A percentile compares a stretch with the other conserved stretches of the same genome.
Conservation (phyloP, 2,888 invertebrate species). For the Athalia cordata region DNA sequence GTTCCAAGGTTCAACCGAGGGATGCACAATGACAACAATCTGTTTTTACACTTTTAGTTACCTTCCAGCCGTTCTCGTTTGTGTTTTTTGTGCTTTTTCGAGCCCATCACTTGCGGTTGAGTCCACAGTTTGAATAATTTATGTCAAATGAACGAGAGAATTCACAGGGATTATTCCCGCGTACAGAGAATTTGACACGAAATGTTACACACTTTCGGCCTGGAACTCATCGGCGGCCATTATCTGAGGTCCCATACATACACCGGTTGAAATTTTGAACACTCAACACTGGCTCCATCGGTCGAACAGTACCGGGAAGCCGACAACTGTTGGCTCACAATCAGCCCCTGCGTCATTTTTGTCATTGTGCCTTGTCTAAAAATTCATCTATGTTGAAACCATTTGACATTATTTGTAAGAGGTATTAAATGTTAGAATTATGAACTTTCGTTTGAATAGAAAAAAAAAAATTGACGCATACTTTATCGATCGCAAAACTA, state of each 20-base stretch:
- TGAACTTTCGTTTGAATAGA: too few species aligned
- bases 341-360: too few species aligned
- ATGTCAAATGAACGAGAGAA: neutral
- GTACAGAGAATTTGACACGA: too few species aligned
- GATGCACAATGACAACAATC: slow-evolving; percentile 23
- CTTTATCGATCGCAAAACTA: too few species aligned
- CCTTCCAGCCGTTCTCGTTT: slow-evolving; percentile 71
- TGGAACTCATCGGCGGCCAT: slow-evolving; percentile 15
- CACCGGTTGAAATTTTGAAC: neutral
- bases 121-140: slow-evolving; percentile 57
- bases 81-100: slow-evolving; percentile 72
- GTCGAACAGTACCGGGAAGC: slow-evolving; percentile 28
- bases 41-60: slow-evolving; percentile 54
- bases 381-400: too few species aligned
- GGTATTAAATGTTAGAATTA: too few species aligned
- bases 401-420: too few species aligned
- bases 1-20: too few species aligned
- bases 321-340: neutral
- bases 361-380: too few species aligned
- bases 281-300: neutral
- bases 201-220: neutral
- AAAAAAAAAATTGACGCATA: too few species aligned
- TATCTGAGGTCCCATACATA: neutral
- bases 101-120: slow-evolving; percentile 65
- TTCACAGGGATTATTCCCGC: too few species aligned